Percentiles rank a stretch among this genome's conserved stretches.
These are phyloP conservation scores for Leptoteleia sp. DNA, from an alignment of 1,140 invertebrate genomes.

Conservation along the genomic window DNA sequence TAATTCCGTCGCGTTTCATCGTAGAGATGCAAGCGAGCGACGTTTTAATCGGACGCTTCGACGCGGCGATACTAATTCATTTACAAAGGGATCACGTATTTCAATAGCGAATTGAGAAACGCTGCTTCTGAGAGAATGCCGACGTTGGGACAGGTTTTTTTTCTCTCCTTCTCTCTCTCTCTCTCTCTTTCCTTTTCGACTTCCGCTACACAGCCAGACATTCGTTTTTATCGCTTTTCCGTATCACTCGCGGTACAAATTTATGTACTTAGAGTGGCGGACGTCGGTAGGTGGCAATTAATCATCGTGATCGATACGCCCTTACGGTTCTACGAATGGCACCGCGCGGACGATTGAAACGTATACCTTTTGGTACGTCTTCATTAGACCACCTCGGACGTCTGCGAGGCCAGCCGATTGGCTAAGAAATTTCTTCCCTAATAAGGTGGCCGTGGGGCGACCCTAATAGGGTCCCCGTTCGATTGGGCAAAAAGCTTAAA, in stretches of 20 bases:
- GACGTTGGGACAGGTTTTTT: conserved; percentile 40
- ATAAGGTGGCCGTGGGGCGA: too few relatives aligned
- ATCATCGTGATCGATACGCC: conserved; percentile 23
- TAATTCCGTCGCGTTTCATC: conserved; percentile 33
- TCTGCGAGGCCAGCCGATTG: too few relatives aligned
- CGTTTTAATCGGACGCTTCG: conserved; percentile 50
- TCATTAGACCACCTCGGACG: too few relatives aligned
- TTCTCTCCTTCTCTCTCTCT: too few relatives aligned
- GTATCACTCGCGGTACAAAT: conserved; percentile 34
- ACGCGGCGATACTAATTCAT: conserved; percentile 30
- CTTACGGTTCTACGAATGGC: too few relatives aligned
- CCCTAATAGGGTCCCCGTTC: too few relatives aligned
- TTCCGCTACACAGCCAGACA: conserved; percentile 28
- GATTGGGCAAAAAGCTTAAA: too few relatives aligned
- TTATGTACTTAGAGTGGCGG: conserved; percentile 25
- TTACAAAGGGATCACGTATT: conserved; percentile 56
- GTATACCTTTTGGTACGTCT: conserved; percentile 23
- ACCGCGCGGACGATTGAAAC: neutral
- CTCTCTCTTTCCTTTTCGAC: too few relatives aligned
- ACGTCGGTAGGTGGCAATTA: conserved; percentile 19
- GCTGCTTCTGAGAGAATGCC: conserved; percentile 33
- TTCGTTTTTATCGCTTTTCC: conserved; percentile 36
- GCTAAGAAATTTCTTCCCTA: too few relatives aligned
- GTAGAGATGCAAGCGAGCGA: conserved; percentile 15
- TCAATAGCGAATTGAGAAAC: conserved; percentile 56